phyloP scores from a whole-genome alignment of 2,888 invertebrate species.

The Priocnemis perturbator region DNA sequence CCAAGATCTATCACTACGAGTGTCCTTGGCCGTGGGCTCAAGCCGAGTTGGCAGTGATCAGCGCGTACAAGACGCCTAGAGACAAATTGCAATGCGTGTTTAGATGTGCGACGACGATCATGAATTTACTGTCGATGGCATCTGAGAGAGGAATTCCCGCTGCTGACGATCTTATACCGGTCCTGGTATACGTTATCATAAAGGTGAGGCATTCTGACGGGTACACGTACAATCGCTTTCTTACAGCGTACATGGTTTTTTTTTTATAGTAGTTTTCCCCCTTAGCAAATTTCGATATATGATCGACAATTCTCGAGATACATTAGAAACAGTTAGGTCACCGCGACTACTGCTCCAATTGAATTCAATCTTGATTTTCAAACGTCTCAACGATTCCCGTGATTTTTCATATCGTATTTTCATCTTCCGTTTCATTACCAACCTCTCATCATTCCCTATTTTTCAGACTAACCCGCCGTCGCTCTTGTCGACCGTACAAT shows the following conservation, averaged over 20 bases:
- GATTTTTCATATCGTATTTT: too few species aligned
- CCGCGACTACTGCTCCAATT: too few species aligned
- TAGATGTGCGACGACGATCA: constrained; percentile 93
- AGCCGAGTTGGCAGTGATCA: constrained; percentile 89
- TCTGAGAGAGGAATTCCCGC: constrained; percentile 87
- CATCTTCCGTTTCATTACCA: too few species aligned
- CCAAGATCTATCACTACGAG: constrained; percentile 90
- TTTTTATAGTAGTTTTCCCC: too few species aligned
- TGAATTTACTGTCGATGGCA: constrained; percentile 93
- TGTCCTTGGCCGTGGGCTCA: constrained; percentile 98
- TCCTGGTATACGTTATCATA: constrained; percentile 96
- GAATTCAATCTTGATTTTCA: too few species aligned
- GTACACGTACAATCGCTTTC: neutral
- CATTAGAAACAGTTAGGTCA: too few species aligned
- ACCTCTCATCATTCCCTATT: too few species aligned
- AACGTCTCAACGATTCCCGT: too few species aligned
- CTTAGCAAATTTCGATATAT: too few species aligned
- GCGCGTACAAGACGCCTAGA: constrained; percentile 92
- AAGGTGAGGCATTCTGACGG: constrained; percentile 79
- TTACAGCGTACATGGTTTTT: neutral
- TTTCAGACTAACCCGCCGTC: constrained; percentile 95
- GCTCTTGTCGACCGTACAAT: constrained; percentile 95
- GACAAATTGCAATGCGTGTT: constrained; percentile 91
- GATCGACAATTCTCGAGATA: too few species aligned
- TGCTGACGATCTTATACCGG: constrained; percentile 97